These are phyloP conservation scores for Patagioenas fasciata DNA, from an alignment of 2,113 vertebrate genomes.

Conservation along the genomic window DNA sequence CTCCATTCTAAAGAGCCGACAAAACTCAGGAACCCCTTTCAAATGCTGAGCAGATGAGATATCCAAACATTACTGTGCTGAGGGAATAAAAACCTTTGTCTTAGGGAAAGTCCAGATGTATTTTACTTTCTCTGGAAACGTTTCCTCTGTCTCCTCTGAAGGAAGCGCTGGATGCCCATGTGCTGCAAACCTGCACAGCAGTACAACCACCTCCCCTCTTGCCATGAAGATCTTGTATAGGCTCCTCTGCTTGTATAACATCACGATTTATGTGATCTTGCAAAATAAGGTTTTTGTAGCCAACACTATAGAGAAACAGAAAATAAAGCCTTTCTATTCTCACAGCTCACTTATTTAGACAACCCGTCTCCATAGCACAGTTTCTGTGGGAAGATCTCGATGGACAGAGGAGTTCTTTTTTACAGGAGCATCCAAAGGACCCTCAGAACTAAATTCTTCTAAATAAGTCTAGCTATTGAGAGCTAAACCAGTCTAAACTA, in stretches of 20 bases:
- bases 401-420: not conserved
- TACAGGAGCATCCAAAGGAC: not conserved
- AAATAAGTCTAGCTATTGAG: not conserved
- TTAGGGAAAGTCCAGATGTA: not conserved
- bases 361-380: not conserved
- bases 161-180: not conserved
- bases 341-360: not conserved
- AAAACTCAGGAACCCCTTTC: not conserved
- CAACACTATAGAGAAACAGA: not conserved
- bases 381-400: not conserved
- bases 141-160: not conserved
- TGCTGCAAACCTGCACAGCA: not conserved
- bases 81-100: not conserved
- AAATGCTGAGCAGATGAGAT: not conserved
- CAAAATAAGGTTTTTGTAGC: not conserved
- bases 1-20: fast-evolving
- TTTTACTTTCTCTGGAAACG: not conserved
- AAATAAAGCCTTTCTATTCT: not conserved
- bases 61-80: too few species aligned
- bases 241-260: not conserved
- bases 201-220: fast-evolving
- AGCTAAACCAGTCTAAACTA: not conserved
- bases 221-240: fast-evolving
- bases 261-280: fast-evolving
- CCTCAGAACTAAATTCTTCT: not conserved